Percentiles rank a stretch among this genome's conserved stretches.
Evolutionary conservation across 2,113 vertebrate genomes (phyloP).

Genomic region (Python bivittatus): DNA sequence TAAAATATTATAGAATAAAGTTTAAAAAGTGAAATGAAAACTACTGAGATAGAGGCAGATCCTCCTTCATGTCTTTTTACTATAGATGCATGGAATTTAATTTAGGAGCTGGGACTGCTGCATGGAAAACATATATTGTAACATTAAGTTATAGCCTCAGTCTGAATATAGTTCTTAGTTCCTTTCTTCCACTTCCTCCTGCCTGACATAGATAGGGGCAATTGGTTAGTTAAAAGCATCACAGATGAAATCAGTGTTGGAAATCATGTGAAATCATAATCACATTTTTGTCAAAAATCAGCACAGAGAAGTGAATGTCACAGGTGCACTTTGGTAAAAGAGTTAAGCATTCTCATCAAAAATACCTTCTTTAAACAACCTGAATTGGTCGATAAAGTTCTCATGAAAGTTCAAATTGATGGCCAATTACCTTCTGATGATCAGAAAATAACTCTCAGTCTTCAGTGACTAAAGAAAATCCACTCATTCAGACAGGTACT

Average conservation of each 20-base stretch:
- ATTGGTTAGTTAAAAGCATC: neutral
- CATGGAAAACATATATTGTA: neutral
- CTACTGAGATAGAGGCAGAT: neutral
- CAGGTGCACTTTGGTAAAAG: neutral
- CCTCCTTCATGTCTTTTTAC: neutral
- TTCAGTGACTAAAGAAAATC: conserved; percentile 25
- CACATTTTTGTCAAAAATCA: conserved; percentile 7
- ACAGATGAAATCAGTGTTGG: conserved; percentile 12
- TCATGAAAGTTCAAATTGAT: conserved; percentile 23
- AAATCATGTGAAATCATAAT: neutral
- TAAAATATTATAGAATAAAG: neutral
- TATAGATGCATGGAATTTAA: neutral
- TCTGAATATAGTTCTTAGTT: neutral
- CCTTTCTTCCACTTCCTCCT: neutral
- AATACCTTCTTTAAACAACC: conserved; percentile 9
- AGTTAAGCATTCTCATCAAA: conserved; percentile 5
- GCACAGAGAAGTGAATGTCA: neutral
- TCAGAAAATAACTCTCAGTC: conserved; percentile 33
- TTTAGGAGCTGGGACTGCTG: neutral
- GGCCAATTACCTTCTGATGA: neutral
- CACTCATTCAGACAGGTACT: conserved; percentile 15
- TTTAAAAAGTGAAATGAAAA: neutral
- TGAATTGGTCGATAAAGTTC: conserved; percentile 21
- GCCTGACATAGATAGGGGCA: neutral
- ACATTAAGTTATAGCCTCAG: no score